phyloP scores from a whole-genome alignment of 2,888 invertebrate species.

The Volucella inanis region DNA sequence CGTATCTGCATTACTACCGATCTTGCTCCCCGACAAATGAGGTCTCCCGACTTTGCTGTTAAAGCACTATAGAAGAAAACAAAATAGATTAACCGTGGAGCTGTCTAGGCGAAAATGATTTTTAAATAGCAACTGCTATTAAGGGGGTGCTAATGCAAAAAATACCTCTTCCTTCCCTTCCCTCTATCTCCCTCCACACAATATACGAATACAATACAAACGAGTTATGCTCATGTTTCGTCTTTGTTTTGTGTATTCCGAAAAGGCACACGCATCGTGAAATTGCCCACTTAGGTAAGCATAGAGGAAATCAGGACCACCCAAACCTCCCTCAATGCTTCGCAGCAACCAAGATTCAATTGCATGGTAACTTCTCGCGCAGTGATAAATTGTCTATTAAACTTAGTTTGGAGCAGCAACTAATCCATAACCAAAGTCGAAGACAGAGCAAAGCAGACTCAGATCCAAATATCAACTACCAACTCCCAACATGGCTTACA shows the following conservation, averaged over 20 bases:
- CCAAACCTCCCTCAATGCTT: slow-evolving; percentile 67
- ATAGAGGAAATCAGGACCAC: slow-evolving; percentile 61
- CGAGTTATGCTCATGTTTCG: no score
- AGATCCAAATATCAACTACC: background rate
- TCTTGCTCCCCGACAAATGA: background rate
- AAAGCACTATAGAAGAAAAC: slow-evolving; percentile 52
- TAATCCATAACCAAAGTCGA: no score
- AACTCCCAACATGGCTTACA: slow-evolving; percentile 16
- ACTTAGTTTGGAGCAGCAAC: slow-evolving; percentile 40
- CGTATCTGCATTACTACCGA: slow-evolving; percentile 6
- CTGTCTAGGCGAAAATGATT: slow-evolving; percentile 65
- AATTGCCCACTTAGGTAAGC: slow-evolving; percentile 45
- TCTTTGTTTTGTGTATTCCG: slow-evolving; percentile 12
- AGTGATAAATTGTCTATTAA: slow-evolving; percentile 74
- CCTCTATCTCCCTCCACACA: slow-evolving; percentile 47
- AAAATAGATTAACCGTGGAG: slow-evolving; percentile 70
- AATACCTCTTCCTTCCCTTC: slow-evolving; percentile 42
- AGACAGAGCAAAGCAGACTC: slow-evolving; percentile 20
- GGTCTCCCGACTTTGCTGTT: slow-evolving; percentile 36
- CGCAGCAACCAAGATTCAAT: slow-evolving; percentile 63
- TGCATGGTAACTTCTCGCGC: slow-evolving; percentile 68
- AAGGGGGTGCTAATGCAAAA: slow-evolving; percentile 70
- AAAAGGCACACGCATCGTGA: slow-evolving; percentile 66
- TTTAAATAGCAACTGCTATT: slow-evolving; percentile 60
- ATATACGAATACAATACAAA: slow-evolving; percentile 34